Conservation (phyloP, 2,113 vertebrate genomes). For the Chinchilla lanigera region DNA sequence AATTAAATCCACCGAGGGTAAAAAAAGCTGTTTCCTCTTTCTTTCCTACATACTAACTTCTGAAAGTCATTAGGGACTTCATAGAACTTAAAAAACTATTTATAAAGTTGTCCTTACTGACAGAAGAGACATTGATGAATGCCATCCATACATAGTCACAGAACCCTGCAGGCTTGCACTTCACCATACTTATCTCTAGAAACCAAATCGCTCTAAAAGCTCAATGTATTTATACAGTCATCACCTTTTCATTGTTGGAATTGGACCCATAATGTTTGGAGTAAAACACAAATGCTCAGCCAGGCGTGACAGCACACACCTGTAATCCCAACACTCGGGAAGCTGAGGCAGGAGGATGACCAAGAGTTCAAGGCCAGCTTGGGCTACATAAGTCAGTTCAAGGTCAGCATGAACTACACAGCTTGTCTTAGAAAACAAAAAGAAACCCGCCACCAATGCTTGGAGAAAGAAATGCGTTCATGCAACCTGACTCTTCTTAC, state of each 20-base stretch:
- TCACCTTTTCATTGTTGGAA: background rate
- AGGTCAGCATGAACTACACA: background rate
- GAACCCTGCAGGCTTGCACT: background rate
- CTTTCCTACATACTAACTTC: background rate
- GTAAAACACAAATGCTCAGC: constrained; percentile 17
- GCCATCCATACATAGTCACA: background rate
- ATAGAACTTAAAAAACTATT: background rate
- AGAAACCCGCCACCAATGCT: background rate
- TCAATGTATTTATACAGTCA: background rate
- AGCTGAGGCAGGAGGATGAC: too few species aligned
- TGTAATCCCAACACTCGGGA: background rate
- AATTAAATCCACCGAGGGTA: background rate
- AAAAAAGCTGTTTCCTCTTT: background rate
- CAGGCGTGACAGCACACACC: too few species aligned
- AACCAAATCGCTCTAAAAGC: background rate
- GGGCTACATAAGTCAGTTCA: background rate
- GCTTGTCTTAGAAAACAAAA: background rate
- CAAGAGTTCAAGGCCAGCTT: background rate
- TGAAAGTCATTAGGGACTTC: background rate
- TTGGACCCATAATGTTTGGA: background rate
- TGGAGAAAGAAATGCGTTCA: background rate
- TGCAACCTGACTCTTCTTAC: background rate
- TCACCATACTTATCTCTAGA: background rate
- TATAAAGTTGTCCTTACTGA: background rate
- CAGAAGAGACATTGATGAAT: background rate